These are phyloP conservation scores for Oxytorus armatus DNA, from an alignment of 2,888 invertebrate genomes.

Conservation along the genomic window DNA sequence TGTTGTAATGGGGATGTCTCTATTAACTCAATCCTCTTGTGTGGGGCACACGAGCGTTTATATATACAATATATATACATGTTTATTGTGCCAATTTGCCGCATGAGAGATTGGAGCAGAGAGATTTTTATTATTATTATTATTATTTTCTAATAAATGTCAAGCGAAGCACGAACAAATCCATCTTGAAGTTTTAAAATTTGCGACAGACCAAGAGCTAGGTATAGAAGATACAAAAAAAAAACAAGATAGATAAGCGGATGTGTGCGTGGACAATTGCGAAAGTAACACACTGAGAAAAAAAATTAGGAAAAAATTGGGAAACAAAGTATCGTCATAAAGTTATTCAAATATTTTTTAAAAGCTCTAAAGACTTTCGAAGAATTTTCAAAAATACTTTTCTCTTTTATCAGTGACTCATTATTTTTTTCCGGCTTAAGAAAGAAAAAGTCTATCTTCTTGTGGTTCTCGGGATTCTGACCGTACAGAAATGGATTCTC, in stretches of 20 bases:
- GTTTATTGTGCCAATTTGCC: not conserved
- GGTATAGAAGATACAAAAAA: slow-evolving; percentile 30
- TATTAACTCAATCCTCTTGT: slow-evolving; percentile 70
- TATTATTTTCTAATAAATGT: slow-evolving; percentile 48
- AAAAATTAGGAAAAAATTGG: no score
- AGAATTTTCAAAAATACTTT: not conserved
- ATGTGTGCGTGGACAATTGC: no score
- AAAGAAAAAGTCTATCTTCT: slow-evolving; percentile 5
- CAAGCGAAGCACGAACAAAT: slow-evolving; percentile 41
- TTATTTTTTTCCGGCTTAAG: slow-evolving; percentile 1
- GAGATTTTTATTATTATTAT: no score
- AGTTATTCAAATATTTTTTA: no score
- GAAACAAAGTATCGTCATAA: no score
- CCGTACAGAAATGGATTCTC: no score
- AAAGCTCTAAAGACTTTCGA: not conserved
- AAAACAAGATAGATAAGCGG: slow-evolving; percentile 7
- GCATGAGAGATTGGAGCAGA: no score
- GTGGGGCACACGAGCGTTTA: slow-evolving; percentile 23
- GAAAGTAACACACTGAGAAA: no score
- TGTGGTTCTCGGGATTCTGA: slow-evolving; percentile 4
- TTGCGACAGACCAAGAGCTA: slow-evolving; percentile 4
- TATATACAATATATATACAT: not conserved
- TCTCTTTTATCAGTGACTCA: slow-evolving; percentile 25
- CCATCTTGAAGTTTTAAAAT: slow-evolving; percentile 15
- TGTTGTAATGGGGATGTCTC: slow-evolving; percentile 74